Evolutionary conservation across 2,797 vertebrate species (phyloP).

Genomic region (Poeciliopsis gracilis): DNA sequence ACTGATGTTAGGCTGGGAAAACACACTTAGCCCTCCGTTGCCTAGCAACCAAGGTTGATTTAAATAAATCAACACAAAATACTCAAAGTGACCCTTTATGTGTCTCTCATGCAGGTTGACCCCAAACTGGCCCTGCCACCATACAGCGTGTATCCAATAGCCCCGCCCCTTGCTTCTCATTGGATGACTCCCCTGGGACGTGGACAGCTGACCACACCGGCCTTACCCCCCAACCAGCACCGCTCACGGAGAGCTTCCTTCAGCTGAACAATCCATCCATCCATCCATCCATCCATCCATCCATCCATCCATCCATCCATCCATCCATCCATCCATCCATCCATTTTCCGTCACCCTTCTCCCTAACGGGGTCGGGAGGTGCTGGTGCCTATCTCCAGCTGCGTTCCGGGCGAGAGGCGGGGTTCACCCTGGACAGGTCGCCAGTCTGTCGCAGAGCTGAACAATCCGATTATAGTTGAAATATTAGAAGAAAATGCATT

Average conservation of each 20-base stretch:
- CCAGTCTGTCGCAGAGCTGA: too few species aligned
- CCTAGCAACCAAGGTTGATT: background rate
- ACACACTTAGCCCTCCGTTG: background rate
- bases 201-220: background rate
- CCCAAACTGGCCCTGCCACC: conserved; percentile 49
- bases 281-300: too few species aligned
- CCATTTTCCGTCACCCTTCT: too few species aligned
- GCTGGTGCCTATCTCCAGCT: too few species aligned
- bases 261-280: background rate
- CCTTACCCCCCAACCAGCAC: background rate
- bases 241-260: background rate
- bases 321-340: too few species aligned
- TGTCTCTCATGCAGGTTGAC: conserved; percentile 64
- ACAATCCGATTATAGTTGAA: background rate
- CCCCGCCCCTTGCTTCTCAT: conserved; percentile 35
- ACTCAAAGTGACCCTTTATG: background rate
- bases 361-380: too few species aligned
- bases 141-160: conserved; percentile 54
- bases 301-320: too few species aligned
- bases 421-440: too few species aligned
- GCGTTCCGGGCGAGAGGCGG: too few species aligned
- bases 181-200: conserved; percentile 14
- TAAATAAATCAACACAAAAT: background rate
- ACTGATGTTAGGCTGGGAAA: background rate
- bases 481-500: background rate